Base-by-base conservation (phyloP, 2,888 invertebrate genomes). In the Diachrysia chrysitis region DNA sequence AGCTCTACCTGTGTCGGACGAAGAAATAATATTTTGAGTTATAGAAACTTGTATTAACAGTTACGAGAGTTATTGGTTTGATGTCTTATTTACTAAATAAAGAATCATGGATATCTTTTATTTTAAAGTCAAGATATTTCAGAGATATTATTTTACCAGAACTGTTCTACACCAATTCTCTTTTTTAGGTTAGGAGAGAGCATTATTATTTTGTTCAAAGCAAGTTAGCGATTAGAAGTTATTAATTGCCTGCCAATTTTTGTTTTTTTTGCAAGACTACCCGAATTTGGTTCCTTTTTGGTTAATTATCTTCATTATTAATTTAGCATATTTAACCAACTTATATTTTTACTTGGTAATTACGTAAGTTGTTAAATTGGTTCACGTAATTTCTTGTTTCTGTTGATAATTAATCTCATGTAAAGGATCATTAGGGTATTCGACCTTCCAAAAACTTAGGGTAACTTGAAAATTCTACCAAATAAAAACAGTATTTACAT, bases 281-380 rank as follows among this genome's bases (percentile, higher is more conserved):
- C n/a, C n/a, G n/a, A n/a, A 6, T 42, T 42, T 42, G 42, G 0
- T 1, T 42, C 42, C n/a, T 42, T 42, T n/a, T 42, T 4, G 7
- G 37, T 42, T 42, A 42, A 42, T 42, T 42, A 42, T n/a, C 0
- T 42, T n/a, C n/a, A 42, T 42, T n/a, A 42, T n/a, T 42, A 42
- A n/a, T 42, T 42, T 42, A 5, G 42, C 42, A 42, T 42, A 37
- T 42, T 42, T 42, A n/a, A 42, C 42, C 42, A n/a, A 42, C 42
- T 42, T 42, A 42, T 42, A n/a, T 42, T 37, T 42, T n/a, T 42
- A 42, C n/a, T 42, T n/a, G n/a, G n/a, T 42, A n/a, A n/a, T 42
- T 42, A 42, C n/a, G 42, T n/a, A 42, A 42, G 16, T n/a, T 42
- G 1, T n/a, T 42, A 42, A 16, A 42, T 42, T 42, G 16, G 16